A percentile compares a stretch with the other conserved stretches of the same genome.
Conservation (phyloP, 2,888 invertebrate species). For the Aelia acuminata region DNA sequence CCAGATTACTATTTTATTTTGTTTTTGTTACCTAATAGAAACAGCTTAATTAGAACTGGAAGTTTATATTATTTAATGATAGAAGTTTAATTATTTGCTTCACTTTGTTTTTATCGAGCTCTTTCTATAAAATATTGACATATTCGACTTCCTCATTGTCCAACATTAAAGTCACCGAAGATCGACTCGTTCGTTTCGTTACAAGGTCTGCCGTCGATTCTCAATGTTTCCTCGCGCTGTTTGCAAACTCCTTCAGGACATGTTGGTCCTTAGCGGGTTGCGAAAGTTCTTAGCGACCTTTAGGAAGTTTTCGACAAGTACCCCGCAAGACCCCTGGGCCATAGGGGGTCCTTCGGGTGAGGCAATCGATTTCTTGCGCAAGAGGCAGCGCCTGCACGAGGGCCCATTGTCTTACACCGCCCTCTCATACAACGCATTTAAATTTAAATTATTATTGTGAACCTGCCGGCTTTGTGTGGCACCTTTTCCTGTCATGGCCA, state of each 20-base stretch:
- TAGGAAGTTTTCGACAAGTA: neutral
- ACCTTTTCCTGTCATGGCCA: neutral
- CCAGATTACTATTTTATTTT: no score
- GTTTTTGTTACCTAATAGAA: no score
- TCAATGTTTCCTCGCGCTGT: neutral
- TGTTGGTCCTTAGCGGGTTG: neutral
- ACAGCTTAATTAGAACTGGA: no score
- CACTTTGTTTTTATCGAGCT: no score
- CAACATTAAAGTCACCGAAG: neutral
- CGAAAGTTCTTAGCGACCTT: neutral
- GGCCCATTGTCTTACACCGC: neutral
- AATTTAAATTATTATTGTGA: conserved; percentile 29
- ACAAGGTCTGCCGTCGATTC: neutral
- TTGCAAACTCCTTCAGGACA: neutral
- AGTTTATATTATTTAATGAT: no score
- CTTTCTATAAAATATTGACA: neutral
- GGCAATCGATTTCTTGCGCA: neutral
- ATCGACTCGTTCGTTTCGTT: neutral
- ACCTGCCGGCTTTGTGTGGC: neutral
- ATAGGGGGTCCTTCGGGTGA: neutral
- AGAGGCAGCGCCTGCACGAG: neutral
- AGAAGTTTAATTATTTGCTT: no score
- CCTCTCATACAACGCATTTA: conserved; percentile 8
- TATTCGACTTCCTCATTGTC: neutral
- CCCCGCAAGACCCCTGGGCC: neutral